Base-by-base conservation (phyloP, 2,113 vertebrate genomes). In the Epinephelus cyanopodus region DNA sequence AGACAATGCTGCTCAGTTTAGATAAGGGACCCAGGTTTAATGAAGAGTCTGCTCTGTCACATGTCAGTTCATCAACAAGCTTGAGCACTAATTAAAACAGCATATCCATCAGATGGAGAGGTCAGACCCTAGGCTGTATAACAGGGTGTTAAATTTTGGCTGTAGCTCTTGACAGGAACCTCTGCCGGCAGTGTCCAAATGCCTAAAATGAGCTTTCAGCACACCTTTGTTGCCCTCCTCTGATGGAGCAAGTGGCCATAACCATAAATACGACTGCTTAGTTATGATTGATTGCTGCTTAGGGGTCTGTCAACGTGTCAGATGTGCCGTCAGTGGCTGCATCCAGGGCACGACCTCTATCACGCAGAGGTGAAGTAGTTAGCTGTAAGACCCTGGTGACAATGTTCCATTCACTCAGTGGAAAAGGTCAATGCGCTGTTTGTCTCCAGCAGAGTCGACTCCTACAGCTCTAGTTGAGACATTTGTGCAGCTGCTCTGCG, bases 391-490 rank as follows among this genome's bases (percentile, higher is more conserved):
- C 27, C 14, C 48, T 11, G 13, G 58, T 77, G 80, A 42, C 25
- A 23, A 56, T 70, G 56, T 70, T 75, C 2, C 53, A 33, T 53
- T 47, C 10, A 52, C 5, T 60, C 33, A 6, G 61, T 14, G 19
- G 53, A 45, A 89, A 92, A 88, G 81, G 87, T 89, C 77, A 82
- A 4, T 23, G 68, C 83, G 33, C 52, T 5, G n/a, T 33, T 61
- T 0, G 18, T 67, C 58, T 67, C 17, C 65, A 23, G 37, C 57
- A 5, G 66, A 5, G 47, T 39, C 78, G 66, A 82, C 75, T 60
- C 18, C 29, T 3, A 57, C 76, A 23, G 25, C 27, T 65, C 13
- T 6, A 14, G 39, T 68, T 23, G 48, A 64, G 74, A 48, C 2
- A 3, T n/a, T 29, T 61, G 37, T 48, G 66, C 47, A n/a, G 15